Conservation (phyloP, 2,888 invertebrate genomes). For the Melinaea marsaeus region DNA sequence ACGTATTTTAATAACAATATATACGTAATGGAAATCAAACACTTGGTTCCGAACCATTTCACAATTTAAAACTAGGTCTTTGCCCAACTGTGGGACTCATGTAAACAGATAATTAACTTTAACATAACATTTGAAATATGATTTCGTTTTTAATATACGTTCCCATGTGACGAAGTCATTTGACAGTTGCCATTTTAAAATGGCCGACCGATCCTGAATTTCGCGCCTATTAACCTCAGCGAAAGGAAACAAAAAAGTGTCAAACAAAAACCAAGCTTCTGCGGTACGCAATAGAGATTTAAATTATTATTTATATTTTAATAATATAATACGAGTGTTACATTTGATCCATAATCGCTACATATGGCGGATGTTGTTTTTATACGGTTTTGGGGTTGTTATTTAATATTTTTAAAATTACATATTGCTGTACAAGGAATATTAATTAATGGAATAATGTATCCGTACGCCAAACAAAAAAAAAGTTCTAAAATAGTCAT, state of each 20-base stretch:
- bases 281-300: background rate
- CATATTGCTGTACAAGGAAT: constrained; percentile 1
- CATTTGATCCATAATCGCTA: constrained; percentile 42
- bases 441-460: background rate
- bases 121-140: background rate
- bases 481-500: background rate
- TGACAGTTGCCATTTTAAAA: constrained; percentile 6
- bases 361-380: constrained; percentile 59
- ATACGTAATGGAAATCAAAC: too few relatives aligned
- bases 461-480: background rate
- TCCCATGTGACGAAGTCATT: constrained; percentile 1
- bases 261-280: background rate
- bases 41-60: too few relatives aligned
- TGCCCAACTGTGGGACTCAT: too few relatives aligned
- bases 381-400: constrained; percentile 42
- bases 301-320: background rate
- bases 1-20: too few relatives aligned
- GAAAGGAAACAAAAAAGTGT: background rate
- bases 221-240: constrained; percentile 8
- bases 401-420: constrained; percentile 12
- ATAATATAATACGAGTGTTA: constrained; percentile 5
- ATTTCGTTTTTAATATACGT: background rate
- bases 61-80: too few relatives aligned
- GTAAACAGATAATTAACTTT: background rate
- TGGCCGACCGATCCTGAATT: constrained; percentile 4